A percentile compares a stretch with the other conserved stretches of the same genome.
phyloP scores from a whole-genome alignment of 2,888 invertebrate species.

The Lamellibrachia columna region DNA sequence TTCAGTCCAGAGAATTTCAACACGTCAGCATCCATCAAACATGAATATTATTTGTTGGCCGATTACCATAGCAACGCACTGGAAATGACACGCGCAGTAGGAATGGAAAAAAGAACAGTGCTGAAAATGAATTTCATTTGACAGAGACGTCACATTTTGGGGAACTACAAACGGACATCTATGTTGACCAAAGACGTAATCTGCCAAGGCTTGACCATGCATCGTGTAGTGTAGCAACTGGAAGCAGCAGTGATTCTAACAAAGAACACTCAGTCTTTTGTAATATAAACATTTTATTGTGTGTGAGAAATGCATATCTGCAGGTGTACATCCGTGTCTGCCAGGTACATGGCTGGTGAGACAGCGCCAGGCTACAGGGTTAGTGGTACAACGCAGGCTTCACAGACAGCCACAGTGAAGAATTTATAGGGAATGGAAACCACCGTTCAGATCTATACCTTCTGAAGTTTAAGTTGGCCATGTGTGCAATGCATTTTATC shows the following conservation, averaged over 20 bases:
- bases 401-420: not conserved
- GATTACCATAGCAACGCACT: no score
- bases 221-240: no score
- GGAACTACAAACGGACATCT: no score
- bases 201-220: not conserved
- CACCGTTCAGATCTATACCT: not conserved
- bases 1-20: no score
- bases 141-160: no score
- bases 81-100: no score
- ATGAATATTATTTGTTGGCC: no score
- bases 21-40: no score
- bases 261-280: not conserved
- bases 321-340: conserved; percentile 4
- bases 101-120: no score
- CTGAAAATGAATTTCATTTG: no score
- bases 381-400: not conserved
- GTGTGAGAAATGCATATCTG: not conserved
- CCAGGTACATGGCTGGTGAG: not conserved
- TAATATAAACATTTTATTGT: not conserved
- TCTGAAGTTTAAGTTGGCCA: not conserved
- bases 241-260: not conserved
- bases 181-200: not conserved
- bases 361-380: not conserved
- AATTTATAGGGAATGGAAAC: not conserved
- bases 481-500: no score